Base-by-base conservation (phyloP, 2,888 invertebrate species). In the Microplitis deprimator region DNA sequence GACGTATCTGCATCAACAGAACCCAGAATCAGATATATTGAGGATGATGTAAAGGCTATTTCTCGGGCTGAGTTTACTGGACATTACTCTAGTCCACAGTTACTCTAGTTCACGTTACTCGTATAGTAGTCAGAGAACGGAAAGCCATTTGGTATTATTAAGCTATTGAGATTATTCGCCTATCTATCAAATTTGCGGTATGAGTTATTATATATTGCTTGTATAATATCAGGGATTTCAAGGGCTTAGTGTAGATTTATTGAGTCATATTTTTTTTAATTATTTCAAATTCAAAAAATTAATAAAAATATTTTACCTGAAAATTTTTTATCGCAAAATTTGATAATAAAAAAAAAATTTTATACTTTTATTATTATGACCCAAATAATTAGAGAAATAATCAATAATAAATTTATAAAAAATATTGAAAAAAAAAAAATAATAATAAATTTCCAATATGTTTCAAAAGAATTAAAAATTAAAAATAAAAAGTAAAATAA, bases 71-170 rank as follows among this genome's bases (percentile, higher is more conserved):
- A 8, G 50, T 50, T 50, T 50, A 13, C 13, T 50, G 50, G 13
- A 50, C 50, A 50, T 50, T 1, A 50, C 50, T 13, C 50, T 50
- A 13, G 13, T 13, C 4, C 29, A 29, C 29, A 20, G 29, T 29
- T 29, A 20, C 20, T 20, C 50, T 50, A 10, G 50, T 10, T 50
- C 7, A 3, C 50, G 6, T 50, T 50, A 50, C 50, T 50, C 50
- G 29, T 50, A 65, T 59, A 59, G 67, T 73, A 59, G 67, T 29
- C 50, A 20, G 29, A 67, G 73, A 73, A 65, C 67, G 59, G 50
- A 50, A 29, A 67, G 65, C 65, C 67, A 73, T 73, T 29, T 41
- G 59, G n/a, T 50, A 73, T 73, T 67, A 73, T 73, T 67, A 73
- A 50, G 16, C 16, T 10, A 50, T 50, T 50, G 13, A 50, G 50